Evolutionary conservation across 2,113 vertebrate genomes (phyloP).

Genomic region (Micronycteris hirsuta): DNA sequence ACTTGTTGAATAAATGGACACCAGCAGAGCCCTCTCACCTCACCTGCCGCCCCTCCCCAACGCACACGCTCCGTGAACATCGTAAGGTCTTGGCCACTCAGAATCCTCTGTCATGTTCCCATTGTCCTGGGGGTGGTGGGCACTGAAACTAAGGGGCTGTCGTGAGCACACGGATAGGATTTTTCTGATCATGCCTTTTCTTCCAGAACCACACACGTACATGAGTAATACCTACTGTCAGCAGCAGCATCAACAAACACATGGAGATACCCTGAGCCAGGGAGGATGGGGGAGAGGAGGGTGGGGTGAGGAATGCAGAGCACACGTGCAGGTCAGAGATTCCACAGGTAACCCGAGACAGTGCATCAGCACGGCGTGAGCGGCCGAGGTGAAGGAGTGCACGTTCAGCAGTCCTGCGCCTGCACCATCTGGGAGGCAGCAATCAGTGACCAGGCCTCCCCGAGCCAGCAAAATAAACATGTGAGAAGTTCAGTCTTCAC

Average conservation of each 20-base stretch:
- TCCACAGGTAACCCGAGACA: accelerated
- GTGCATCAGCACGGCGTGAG: accelerated
- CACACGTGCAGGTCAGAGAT: background rate
- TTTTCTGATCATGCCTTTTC: background rate
- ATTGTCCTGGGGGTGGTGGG: background rate
- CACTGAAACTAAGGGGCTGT: background rate
- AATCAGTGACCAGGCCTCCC: background rate
- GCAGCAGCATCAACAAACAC: background rate
- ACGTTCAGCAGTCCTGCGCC: background rate
- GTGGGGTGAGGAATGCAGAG: background rate
- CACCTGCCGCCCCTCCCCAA: background rate
- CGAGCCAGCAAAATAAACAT: constrained; percentile 54
- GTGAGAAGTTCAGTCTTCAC: background rate
- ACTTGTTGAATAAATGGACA: background rate
- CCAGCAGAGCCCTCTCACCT: background rate
- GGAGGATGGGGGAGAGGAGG: background rate
- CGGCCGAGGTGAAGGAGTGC: background rate
- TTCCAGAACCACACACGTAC: background rate
- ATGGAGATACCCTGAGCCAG: background rate
- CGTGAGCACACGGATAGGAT: background rate
- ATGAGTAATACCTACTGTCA: background rate
- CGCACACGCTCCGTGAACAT: background rate
- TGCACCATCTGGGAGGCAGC: constrained; percentile 4
- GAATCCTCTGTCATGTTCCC: background rate
- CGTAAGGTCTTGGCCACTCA: background rate